Conservation (phyloP, 2,888 invertebrate species). For the Gibbula magus region DNA sequence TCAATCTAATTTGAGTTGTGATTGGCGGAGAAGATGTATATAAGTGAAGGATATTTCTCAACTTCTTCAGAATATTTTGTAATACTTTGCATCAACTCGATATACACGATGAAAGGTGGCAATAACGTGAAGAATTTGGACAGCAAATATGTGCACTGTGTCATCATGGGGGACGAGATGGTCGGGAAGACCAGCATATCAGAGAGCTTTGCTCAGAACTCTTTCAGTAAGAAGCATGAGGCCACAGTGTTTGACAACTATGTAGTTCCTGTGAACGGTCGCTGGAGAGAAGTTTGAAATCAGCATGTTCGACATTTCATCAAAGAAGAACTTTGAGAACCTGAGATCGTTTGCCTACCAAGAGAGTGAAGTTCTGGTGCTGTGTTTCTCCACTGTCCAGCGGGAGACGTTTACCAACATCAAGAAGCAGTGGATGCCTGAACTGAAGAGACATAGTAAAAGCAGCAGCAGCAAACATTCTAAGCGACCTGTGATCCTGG, state of each 20-base stretch:
- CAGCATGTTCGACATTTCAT: slow-evolving; percentile 63
- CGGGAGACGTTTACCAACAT: slow-evolving; percentile 60
- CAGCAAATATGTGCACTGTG: slow-evolving; percentile 55
- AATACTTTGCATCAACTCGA: no score
- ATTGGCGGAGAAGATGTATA: no score
- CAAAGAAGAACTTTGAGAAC: slow-evolving; percentile 61
- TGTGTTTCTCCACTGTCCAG: slow-evolving; percentile 63
- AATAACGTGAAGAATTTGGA: slow-evolving; percentile 6
- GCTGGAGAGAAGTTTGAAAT: slow-evolving; percentile 61
- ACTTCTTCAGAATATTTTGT: no score
- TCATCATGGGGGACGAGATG: slow-evolving; percentile 63
- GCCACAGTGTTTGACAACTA: slow-evolving; percentile 64
- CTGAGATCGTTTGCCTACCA: slow-evolving; percentile 60
- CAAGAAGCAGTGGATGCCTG: slow-evolving; percentile 60
- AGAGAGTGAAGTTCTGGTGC: slow-evolving; percentile 60
- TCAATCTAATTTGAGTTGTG: no score
- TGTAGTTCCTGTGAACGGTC: slow-evolving; percentile 50
- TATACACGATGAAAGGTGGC: not conserved
- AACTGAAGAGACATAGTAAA: slow-evolving; percentile 56
- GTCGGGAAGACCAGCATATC: slow-evolving; percentile 62
- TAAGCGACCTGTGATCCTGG: slow-evolving; percentile 56
- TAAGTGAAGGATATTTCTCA: no score
- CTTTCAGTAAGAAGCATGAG: slow-evolving; percentile 38
- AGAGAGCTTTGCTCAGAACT: slow-evolving; percentile 50
- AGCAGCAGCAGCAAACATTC: slow-evolving; percentile 44